These are phyloP conservation scores for Megalurothrips usitatus DNA, from an alignment of 2,888 invertebrate species.

Conservation along the genomic window DNA sequence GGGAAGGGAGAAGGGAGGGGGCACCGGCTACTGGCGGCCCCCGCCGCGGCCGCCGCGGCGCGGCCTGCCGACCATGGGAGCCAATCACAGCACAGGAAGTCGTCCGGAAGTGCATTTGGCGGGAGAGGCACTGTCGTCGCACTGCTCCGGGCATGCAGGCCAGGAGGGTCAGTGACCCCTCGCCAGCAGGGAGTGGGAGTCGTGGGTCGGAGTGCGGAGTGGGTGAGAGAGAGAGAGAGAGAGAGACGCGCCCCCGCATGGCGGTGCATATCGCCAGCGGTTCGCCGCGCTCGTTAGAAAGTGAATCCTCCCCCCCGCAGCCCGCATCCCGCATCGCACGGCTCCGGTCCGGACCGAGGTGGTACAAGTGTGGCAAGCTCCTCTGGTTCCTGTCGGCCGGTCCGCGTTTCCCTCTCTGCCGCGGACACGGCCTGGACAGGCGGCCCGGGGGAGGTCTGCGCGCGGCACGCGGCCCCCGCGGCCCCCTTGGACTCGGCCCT, in stretches of 20 bases:
- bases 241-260: not conserved
- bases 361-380: too few relatives aligned
- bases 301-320: not conserved
- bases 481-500: too few relatives aligned
- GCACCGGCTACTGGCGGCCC: too few relatives aligned
- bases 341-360: not conserved
- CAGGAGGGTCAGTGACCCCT: not conserved
- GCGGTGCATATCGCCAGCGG: not conserved
- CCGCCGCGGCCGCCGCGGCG: not conserved
- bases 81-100: conserved; percentile 9
- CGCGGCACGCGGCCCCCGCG: too few relatives aligned
- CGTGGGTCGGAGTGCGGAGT: not conserved
- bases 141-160: not conserved
- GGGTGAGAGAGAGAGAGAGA: not conserved
- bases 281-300: not conserved
- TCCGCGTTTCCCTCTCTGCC: too few relatives aligned
- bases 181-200: not conserved
- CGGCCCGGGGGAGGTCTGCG: too few relatives aligned
- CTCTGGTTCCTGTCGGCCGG: too few relatives aligned
- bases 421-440: too few relatives aligned
- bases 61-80: conserved; percentile 4
- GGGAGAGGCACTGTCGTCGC: not conserved
- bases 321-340: not conserved
- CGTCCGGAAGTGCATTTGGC: conserved; percentile 15
- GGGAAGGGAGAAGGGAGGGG: not conserved